These are phyloP conservation scores for Cuculus canorus DNA, from an alignment of 2,797 vertebrate species.

Conservation along the genomic window DNA sequence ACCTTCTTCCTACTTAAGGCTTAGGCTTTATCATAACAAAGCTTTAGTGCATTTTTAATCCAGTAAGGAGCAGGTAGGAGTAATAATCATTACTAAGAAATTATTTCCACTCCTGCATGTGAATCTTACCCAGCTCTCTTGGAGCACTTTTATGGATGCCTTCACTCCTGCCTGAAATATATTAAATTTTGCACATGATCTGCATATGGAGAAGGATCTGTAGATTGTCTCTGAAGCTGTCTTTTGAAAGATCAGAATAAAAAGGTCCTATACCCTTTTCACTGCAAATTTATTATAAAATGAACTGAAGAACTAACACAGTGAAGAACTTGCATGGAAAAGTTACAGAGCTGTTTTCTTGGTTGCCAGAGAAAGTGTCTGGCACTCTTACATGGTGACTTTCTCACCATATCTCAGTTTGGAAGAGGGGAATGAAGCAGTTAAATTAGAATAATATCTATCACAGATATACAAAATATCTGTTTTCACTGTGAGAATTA, in stretches of 20 bases:
- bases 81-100: neutral
- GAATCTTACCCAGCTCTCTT: neutral
- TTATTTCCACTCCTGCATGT: neutral
- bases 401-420: neutral
- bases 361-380: neutral
- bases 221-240: neutral
- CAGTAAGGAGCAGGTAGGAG: neutral
- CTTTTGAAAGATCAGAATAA: neutral
- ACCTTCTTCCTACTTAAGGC: neutral
- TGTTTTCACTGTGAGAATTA: neutral
- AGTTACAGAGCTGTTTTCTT: neutral
- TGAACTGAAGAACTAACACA: neutral
- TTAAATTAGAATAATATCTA: neutral
- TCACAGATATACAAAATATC: neutral
- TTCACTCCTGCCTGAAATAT: neutral
- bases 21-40: conserved; percentile 13
- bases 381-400: neutral
- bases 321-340: neutral
- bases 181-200: neutral
- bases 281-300: neutral
- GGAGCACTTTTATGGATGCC: neutral
- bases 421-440: neutral
- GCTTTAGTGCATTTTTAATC: neutral
- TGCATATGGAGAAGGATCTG: neutral
- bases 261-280: neutral